Base-by-base conservation (phyloP, 2,888 invertebrate genomes). In the Chrysotoxum bicinctum region DNA sequence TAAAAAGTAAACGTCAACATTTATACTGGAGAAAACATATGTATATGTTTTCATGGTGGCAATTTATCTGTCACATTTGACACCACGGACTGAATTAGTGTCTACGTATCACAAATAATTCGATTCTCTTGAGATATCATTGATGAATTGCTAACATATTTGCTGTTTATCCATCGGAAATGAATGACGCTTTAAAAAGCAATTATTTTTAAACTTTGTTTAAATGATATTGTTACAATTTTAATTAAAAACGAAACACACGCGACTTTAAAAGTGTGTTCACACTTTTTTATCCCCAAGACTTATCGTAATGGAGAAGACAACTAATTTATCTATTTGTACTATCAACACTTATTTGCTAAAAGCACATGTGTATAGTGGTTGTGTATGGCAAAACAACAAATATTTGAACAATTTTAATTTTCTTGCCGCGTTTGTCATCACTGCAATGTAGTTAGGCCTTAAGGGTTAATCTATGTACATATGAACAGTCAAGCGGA, bases 351-450 rank as follows among this genome's bases (percentile, higher is more conserved):
- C 48, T 74, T 75, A 64, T 75, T 83, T 74, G 73, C 48, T 68
- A 66, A 70, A 52, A 54, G 45, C 30, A 7, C 45, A 50, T 32
- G 23, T 66, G 62, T 66, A 54, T 64, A 50, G 72, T 70, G 30
- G 66, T 70, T 30, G 21, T 58, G 16, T 54, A 35, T 74, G 79
- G 58, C 69, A 56, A 58, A 66, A 73, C 35, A 32, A 50, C 56
- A 84, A 79, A 84, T 84, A 79, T 78, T 83, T 83, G 69, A 83
- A 78, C 79, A 79, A 75, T 74, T 84, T 75, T 64, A 75, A 79
- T 64, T 50, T 50, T 35, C 60, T 50, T 48, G 60, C 45, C 48
- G 60, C 43, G 35, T 70, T 48, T 70, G 70, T 58, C 70, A 45
- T 70, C 21, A 40, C 5, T 26, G 5, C 26, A 2, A 10, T 23